Evolutionary conservation across 2,888 invertebrate genomes (phyloP).

Genomic region (Carcina quercana): DNA sequence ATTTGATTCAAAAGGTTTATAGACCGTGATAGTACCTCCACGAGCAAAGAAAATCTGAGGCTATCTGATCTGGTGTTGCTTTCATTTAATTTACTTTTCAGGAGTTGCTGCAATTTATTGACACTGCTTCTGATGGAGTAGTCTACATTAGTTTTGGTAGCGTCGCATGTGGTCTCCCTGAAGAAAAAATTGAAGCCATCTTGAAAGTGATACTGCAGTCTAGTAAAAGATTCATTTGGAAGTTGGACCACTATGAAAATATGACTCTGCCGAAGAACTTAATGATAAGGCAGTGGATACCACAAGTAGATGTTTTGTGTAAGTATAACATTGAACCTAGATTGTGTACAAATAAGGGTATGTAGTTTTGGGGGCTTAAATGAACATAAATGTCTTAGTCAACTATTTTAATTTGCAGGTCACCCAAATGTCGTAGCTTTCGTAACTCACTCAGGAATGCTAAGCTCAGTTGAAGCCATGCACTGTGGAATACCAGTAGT

Average conservation of each 20-base stretch:
- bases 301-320: constrained; percentile 81
- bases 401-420: constrained; percentile 32
- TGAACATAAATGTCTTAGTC: too few relatives aligned
- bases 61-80: too few relatives aligned
- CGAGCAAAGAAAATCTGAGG: too few relatives aligned
- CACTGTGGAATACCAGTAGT: constrained; percentile 48
- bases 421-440: constrained; percentile 67
- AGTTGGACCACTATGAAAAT: constrained; percentile 75
- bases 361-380: too few relatives aligned
- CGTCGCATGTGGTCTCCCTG: constrained; percentile 75
- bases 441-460: constrained; percentile 66
- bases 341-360: not conserved
- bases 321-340: constrained; percentile 28
- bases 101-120: not conserved
- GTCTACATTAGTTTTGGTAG: constrained; percentile 81
- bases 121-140: constrained; percentile 70
- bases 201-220: constrained; percentile 69
- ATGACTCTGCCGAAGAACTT: constrained; percentile 68
- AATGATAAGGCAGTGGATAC: constrained; percentile 77
- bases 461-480: constrained; percentile 65
- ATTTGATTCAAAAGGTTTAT: too few relatives aligned
- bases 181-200: constrained; percentile 28
- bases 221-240: constrained; percentile 71
- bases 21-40: too few relatives aligned
- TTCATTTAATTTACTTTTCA: too few relatives aligned